phyloP scores from a whole-genome alignment of 2,888 invertebrate genomes.

The Aleiodes leptofemur region DNA sequence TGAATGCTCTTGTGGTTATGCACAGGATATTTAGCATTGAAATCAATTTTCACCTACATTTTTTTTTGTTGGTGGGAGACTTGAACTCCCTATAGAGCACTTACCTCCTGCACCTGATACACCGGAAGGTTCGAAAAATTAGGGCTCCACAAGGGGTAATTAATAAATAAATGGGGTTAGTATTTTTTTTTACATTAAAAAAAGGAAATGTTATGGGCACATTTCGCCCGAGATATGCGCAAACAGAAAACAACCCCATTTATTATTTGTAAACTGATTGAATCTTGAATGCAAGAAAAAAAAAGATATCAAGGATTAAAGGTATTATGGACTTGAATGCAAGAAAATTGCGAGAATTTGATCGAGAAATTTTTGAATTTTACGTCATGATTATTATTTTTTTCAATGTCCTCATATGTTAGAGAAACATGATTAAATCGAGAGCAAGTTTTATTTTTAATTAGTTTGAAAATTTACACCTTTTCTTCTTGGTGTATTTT shows the following conservation, averaged over 20 bases:
- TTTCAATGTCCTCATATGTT: constrained; percentile 18
- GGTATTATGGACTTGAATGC: constrained; percentile 44
- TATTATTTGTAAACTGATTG: constrained; percentile 8
- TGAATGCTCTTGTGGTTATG: constrained; percentile 11
- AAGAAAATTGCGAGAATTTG: constrained; percentile 41
- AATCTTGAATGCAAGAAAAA: not conserved
- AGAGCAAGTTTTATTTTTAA: constrained; percentile 5
- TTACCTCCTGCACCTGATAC: constrained; percentile 53
- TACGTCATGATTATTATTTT: constrained; percentile 35
- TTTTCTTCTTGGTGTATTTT: not conserved
- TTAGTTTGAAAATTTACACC: not conserved
- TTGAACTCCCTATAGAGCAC: constrained; percentile 48
- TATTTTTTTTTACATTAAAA: constrained; percentile 36
- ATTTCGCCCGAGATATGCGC: constrained; percentile 43
- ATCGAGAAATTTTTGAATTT: constrained; percentile 27
- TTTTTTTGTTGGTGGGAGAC: constrained; percentile 33
- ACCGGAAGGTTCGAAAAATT: constrained; percentile 51
- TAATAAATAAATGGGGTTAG: constrained; percentile 41
- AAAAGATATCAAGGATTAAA: constrained; percentile 36
- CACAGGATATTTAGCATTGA: constrained; percentile 33
- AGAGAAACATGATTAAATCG: constrained; percentile 4
- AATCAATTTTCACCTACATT: constrained; percentile 24
- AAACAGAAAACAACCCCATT: constrained; percentile 47
- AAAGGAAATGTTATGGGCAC: not conserved
- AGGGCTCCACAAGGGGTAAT: constrained; percentile 35